A percentile compares a stretch with the other conserved stretches of the same genome.
These are phyloP conservation scores for Volucella inanis DNA, from an alignment of 2,888 invertebrate species.

Conservation along the genomic window DNA sequence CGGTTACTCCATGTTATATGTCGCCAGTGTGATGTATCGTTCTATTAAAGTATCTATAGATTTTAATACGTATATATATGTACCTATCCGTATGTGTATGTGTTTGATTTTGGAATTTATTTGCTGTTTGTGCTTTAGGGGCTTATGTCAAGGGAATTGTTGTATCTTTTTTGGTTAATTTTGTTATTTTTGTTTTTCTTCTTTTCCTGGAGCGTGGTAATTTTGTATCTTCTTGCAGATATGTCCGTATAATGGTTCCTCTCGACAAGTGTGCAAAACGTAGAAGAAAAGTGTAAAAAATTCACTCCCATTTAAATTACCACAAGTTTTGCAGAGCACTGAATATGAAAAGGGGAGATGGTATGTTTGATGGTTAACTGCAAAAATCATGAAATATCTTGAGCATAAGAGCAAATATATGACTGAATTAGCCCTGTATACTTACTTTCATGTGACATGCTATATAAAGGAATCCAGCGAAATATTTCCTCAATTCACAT, in stretches of 20 bases:
- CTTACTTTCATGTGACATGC: too few species aligned
- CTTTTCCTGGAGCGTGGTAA: conserved; percentile 25
- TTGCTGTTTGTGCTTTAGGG: conserved; percentile 66
- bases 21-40: conserved; percentile 81
- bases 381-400: too few species aligned
- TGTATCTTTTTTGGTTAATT: conserved; percentile 19
- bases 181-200: conserved; percentile 21
- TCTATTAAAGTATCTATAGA: conserved; percentile 78
- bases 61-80: conserved; percentile 53
- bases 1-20: conserved; percentile 81
- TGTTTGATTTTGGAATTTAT: conserved; percentile 67
- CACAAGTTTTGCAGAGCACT: neutral
- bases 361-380: neutral
- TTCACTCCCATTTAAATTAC: neutral
- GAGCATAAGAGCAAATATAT: too few species aligned
- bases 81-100: conserved; percentile 7
- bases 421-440: too few species aligned
- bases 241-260: neutral
- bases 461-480: neutral
- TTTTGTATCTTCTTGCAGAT: neutral
- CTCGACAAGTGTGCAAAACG: neutral
- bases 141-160: conserved; percentile 66
- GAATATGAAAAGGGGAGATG: neutral
- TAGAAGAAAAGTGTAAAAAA: neutral
- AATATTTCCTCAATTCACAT: neutral